Evolutionary conservation across 2,113 vertebrate genomes (phyloP).

Genomic region (Phasianus colchicus): DNA sequence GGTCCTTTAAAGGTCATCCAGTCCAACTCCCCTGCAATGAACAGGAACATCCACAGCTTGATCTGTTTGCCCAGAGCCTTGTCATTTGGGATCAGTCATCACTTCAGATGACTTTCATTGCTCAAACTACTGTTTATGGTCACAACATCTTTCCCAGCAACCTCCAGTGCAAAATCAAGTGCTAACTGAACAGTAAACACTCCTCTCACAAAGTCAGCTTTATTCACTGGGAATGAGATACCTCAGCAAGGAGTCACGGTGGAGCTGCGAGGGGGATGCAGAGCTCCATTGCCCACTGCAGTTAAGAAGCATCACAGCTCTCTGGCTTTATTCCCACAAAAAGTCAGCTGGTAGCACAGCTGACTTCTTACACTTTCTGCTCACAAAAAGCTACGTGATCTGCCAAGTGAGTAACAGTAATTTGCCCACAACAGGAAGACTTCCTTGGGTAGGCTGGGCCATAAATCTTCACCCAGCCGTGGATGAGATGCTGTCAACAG

Average conservation of each 20-base stretch:
- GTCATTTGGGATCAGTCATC: not conserved
- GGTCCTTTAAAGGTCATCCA: no score
- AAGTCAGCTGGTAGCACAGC: not conserved
- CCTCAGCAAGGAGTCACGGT: not conserved
- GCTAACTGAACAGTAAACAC: not conserved
- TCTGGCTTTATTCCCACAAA: not conserved
- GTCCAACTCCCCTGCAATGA: no score
- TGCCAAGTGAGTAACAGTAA: not conserved
- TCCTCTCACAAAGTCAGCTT: not conserved
- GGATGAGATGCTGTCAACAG: conserved; percentile 30
- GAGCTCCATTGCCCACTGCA: not conserved
- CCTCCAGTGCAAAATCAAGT: not conserved
- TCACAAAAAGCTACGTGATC: not conserved
- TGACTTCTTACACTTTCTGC: not conserved
- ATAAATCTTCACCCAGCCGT: not conserved
- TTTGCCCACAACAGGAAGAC: not conserved
- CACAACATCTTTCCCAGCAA: not conserved
- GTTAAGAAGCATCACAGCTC: not conserved
- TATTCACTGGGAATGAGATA: not conserved
- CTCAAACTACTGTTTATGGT: not conserved
- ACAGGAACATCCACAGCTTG: no score
- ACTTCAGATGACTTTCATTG: not conserved
- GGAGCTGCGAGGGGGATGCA: not conserved
- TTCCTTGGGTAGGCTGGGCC: not conserved
- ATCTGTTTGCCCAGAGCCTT: no score